Evolutionary conservation across 2,888 invertebrate species (phyloP), one percentile per base, ranked within the genome.

Genomic region (Pheosia tremula): DNA sequence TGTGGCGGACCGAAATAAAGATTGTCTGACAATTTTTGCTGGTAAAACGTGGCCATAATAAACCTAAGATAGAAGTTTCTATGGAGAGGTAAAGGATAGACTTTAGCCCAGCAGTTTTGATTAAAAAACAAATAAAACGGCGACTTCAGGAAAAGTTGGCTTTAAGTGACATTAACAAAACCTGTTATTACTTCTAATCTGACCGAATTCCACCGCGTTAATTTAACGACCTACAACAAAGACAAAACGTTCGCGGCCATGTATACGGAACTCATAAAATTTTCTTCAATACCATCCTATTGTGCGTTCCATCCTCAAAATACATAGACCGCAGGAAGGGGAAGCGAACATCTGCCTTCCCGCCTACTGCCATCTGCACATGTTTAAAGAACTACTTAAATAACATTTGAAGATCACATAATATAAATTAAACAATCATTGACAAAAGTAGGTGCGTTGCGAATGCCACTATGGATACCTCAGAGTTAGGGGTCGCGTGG

Each of bases 311-410:
- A 68, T 61, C 74, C 78, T 77, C 71, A 78, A 78, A 82, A 79
- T 81, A 86, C 74, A 86, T 85, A 86, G 82, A 82, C 79, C 78
- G 66, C 79, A 84, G 79, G 68, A 71, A 77, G 75, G 83, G 79
- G 74, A 74, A 63, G 56, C 61, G 62, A 73, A 80, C 92, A 92
- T 86, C 92, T 92, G 92, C 84, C 76, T 69, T 68, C 82, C 83
- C 89, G 84, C 89, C 87, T 83, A 68, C 63, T 69, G 74, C 53
- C 91, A 90, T 90, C 90, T 91, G 90, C 87, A 83, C 86, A 87
- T 89, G 86, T 90, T 91, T 91, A 84, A 84, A 90, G 85, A 91
- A 90, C 89, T 90, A 90, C 91, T 93, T 91, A 90, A 89, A 92
- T 84, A 88, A 78, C 75, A 84, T 91, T 89, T 82, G 82, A 90